Conservation (phyloP, 2,888 invertebrate genomes). For the Mayetiola destructor region DNA sequence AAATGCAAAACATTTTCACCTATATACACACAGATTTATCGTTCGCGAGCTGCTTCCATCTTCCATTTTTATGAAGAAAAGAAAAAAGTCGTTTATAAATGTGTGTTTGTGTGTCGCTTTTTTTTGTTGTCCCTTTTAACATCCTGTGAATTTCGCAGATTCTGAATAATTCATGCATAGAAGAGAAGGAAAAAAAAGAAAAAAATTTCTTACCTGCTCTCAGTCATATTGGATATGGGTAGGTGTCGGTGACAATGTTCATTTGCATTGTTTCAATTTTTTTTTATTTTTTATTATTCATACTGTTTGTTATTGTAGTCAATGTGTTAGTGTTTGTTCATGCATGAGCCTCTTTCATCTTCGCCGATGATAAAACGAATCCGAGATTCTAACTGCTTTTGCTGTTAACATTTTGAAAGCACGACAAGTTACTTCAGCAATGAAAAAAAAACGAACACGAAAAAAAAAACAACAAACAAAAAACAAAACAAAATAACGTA, state of each 20-base stretch:
- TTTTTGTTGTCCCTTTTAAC: not conserved
- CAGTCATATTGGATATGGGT: too few species aligned
- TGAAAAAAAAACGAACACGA: too few species aligned
- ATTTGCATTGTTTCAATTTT: not conserved
- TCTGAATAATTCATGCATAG: slow-evolving; percentile 7
- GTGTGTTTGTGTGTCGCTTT: not conserved
- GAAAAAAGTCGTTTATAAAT: too few species aligned
- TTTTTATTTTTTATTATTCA: not conserved
- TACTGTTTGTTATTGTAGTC: too few species aligned
- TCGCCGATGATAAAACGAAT: too few species aligned
- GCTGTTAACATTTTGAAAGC: too few species aligned
- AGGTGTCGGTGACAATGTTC: not conserved
- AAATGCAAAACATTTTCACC: not conserved
- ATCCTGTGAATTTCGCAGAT: not conserved
- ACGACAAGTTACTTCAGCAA: too few species aligned
- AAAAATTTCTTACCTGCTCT: slow-evolving; percentile 10
- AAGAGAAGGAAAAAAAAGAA: slow-evolving; percentile 1
- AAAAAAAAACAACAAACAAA: too few species aligned
- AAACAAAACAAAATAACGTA: too few species aligned
- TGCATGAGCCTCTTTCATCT: too few species aligned
- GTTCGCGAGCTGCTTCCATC: not conserved
- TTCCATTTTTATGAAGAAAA: not conserved
- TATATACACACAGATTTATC: not conserved
- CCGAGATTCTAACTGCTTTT: too few species aligned
- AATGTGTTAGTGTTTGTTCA: too few species aligned